Conservation (phyloP, 2,888 invertebrate species). For the Glaucopsyche alexis region DNA sequence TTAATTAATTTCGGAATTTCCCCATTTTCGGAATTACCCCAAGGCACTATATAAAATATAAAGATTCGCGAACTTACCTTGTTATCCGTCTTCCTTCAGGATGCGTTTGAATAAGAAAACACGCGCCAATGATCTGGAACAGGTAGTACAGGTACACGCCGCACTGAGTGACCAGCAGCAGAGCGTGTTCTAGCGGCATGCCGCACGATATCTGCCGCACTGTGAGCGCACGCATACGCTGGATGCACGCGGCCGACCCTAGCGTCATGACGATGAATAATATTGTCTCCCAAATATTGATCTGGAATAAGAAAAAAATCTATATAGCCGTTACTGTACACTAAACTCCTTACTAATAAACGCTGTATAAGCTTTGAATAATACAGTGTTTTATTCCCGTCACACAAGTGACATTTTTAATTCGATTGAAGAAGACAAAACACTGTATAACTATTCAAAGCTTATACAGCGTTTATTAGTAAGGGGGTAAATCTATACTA, state of each 20-base stretch:
- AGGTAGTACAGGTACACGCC: conserved; percentile 89
- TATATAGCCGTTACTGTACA: too few species aligned
- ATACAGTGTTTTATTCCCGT: too few species aligned
- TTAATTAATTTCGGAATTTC: too few species aligned
- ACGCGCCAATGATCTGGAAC: conserved; percentile 87
- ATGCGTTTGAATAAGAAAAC: conserved; percentile 72
- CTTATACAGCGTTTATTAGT: too few species aligned
- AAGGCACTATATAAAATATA: too few species aligned
- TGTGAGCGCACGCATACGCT: conserved; percentile 63
- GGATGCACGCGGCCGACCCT: conserved; percentile 66
- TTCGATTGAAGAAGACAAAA: too few species aligned
- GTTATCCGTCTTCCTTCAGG: conserved; percentile 63
- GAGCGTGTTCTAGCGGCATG: conserved; percentile 83
- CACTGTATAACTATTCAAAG: too few species aligned
- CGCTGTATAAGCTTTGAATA: too few species aligned
- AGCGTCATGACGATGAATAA: conserved; percentile 67
- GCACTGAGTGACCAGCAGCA: conserved; percentile 88
- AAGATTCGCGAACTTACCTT: conserved; percentile 48
- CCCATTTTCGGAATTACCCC: too few species aligned
- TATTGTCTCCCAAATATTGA: conserved; percentile 79
- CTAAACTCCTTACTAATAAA: too few species aligned
- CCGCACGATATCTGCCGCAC: conserved; percentile 56
- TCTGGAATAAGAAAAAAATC: conserved; percentile 56
- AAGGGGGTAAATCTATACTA: too few species aligned
- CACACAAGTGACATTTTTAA: too few species aligned